Evolutionary conservation across 1,140 invertebrate genomes (phyloP).

Genomic region (Littorina saxatilis): DNA sequence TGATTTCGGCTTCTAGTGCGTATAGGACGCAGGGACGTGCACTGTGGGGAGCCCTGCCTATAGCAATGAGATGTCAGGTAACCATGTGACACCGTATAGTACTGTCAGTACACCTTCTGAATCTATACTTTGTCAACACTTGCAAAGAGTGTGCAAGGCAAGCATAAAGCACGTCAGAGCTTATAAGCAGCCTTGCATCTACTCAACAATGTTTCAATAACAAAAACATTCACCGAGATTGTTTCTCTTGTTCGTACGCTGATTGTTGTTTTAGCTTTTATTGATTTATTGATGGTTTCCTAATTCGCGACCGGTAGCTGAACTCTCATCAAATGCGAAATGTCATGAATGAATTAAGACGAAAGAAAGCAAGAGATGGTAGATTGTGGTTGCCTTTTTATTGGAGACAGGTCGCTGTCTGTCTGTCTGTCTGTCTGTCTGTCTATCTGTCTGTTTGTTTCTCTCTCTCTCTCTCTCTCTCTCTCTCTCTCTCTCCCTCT

Average conservation of each 20-base stretch:
- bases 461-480: constrained; percentile 10
- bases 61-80: no score
- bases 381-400: not conserved
- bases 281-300: not conserved
- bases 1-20: no score
- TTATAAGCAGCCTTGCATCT: no score
- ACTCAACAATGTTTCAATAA: no score
- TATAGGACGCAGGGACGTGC: no score
- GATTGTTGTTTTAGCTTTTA: not conserved
- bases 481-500: not conserved
- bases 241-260: not conserved
- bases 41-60: no score
- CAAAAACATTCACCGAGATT: no score
- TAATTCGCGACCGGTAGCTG: not conserved
- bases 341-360: not conserved
- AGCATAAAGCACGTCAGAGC: no score
- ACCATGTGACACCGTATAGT: no score
- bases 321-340: not conserved
- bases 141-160: no score
- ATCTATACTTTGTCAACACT: not conserved
- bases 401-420: not conserved
- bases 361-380: not conserved
- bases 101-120: no score
- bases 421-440: not conserved
- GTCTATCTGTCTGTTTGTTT: no score